phyloP scores from a whole-genome alignment of 1,140 invertebrate genomes.

The Steinernema feltiae region DNA sequence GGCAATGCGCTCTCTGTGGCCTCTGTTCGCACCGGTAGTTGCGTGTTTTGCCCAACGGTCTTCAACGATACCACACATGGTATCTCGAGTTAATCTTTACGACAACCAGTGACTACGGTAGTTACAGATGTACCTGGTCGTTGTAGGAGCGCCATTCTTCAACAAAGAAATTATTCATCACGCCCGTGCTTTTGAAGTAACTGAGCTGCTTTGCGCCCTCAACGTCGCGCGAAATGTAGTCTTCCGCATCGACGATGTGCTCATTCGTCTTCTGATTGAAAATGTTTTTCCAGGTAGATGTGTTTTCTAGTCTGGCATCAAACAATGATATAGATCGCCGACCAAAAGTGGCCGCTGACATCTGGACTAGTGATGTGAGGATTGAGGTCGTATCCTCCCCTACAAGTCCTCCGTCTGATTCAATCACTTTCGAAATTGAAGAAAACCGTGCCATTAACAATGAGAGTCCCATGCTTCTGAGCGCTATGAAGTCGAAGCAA shows the following conservation, averaged over 20 bases:
- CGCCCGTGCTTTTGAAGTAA: background rate
- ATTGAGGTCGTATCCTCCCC: background rate
- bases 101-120: background rate
- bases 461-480: background rate
- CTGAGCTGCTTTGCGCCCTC: background rate
- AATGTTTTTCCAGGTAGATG: background rate
- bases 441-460: background rate
- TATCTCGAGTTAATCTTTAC: background rate
- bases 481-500: conserved; percentile 3
- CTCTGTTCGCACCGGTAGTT: background rate
- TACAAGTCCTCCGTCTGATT: background rate
- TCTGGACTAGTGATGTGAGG: background rate
- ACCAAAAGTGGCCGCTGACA: background rate
- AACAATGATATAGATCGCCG: background rate
- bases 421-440: background rate
- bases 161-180: background rate
- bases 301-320: background rate
- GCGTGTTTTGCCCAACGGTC: background rate
- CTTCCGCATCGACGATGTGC: background rate
- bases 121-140: background rate
- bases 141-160: background rate
- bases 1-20: background rate
- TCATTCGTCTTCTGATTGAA: background rate
- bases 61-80: background rate
- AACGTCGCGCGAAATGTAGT: conserved; percentile 3